These are phyloP conservation scores for Ctenoplectra terminalis DNA, from an alignment of 1,140 invertebrate genomes.

Conservation along the genomic window DNA sequence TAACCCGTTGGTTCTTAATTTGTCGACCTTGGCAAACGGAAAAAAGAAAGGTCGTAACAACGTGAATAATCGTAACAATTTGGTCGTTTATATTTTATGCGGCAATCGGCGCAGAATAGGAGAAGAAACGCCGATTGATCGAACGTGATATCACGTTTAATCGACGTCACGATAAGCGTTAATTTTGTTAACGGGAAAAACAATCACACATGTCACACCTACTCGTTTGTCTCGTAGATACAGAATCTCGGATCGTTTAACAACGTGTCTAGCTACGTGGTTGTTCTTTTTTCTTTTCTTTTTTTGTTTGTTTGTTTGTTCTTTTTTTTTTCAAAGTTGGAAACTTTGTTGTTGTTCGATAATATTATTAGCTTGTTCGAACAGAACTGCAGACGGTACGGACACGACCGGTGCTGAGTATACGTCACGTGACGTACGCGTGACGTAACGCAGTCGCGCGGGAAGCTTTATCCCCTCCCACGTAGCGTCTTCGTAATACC, in stretches of 20 bases:
- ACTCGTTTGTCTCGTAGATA: neutral
- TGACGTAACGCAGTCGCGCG: slow-evolving; percentile 70
- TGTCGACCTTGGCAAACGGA: slow-evolving; percentile 28
- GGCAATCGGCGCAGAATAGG: neutral
- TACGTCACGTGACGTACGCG: slow-evolving; percentile 67
- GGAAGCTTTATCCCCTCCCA: slow-evolving; percentile 59
- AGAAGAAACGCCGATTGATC: neutral
- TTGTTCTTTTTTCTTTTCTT: neutral
- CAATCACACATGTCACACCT: neutral
- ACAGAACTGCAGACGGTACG: slow-evolving; percentile 44
- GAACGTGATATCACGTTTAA: neutral
- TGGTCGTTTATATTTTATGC: neutral
- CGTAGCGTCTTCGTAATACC: slow-evolving; percentile 55
- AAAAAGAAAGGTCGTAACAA: slow-evolving; percentile 4
- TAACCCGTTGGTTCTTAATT: slow-evolving; percentile 33
- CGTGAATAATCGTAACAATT: slow-evolving; percentile 6
- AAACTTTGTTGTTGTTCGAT: slow-evolving; percentile 18
- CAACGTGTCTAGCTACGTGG: neutral
- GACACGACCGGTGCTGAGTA: slow-evolving; percentile 54
- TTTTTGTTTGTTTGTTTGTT: no score
- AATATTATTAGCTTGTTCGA: slow-evolving; percentile 39
- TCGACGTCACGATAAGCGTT: neutral
- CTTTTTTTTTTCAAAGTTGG: neutral
- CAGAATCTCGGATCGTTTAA: neutral
- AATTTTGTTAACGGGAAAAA: neutral